Conservation (phyloP, 2,888 invertebrate genomes). For the Tenthredo notha region DNA sequence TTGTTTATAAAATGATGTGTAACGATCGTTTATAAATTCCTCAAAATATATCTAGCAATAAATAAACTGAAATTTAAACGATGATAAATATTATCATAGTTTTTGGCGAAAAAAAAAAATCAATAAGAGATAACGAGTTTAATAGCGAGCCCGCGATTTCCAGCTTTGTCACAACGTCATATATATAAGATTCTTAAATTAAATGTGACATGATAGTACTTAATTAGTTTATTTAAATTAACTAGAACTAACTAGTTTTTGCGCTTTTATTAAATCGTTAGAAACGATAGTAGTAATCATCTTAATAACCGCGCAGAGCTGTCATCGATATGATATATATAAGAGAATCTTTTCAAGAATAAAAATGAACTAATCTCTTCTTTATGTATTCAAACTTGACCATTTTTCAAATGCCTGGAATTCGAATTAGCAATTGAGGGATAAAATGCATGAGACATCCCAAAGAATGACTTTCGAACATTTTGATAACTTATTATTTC, state of each 20-base stretch:
- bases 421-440: background rate
- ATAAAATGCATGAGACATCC: background rate
- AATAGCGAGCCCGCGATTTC: background rate
- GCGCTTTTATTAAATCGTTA: background rate
- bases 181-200: background rate
- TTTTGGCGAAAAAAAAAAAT: background rate
- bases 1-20: background rate
- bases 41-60: background rate
- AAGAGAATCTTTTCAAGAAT: background rate
- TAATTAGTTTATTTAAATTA: background rate
- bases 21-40: conserved; percentile 1
- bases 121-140: background rate
- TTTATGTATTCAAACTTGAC: background rate
- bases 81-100: background rate
- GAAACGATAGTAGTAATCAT: background rate
- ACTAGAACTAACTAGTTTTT: background rate
- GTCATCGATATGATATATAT: background rate
- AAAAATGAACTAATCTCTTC: background rate
- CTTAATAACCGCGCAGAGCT: background rate
- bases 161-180: too few species aligned
- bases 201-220: background rate
- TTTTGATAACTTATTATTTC: too few species aligned
- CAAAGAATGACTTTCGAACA: too few species aligned
- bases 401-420: background rate
- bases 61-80: background rate